These are phyloP conservation scores for Gymnobelideus leadbeateri DNA, from an alignment of 2,113 vertebrate species.

Conservation along the genomic window DNA sequence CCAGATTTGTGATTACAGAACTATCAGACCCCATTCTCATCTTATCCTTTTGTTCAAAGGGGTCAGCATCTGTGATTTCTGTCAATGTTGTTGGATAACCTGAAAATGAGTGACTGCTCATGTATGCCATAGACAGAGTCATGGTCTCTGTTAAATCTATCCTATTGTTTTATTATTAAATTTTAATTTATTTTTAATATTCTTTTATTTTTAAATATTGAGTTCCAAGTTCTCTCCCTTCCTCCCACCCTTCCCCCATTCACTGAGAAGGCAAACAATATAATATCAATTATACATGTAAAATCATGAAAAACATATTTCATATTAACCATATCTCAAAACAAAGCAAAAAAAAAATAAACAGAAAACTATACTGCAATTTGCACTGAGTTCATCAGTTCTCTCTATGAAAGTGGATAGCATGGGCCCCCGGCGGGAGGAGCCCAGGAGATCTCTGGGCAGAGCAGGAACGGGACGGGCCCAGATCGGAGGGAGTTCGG, in stretches of 20 bases:
- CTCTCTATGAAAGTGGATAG: not conserved
- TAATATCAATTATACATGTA: not conserved
- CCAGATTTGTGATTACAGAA: not conserved
- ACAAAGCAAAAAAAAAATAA: not conserved
- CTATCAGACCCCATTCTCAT: not conserved
- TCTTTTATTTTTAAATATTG: not conserved
- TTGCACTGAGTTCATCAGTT: not conserved
- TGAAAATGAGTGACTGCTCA: not conserved
- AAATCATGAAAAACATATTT: not conserved
- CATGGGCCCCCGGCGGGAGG: constrained; percentile 1
- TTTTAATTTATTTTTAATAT: not conserved
- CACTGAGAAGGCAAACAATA: not conserved
- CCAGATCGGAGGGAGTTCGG: constrained; percentile 30
- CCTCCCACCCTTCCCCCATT: not conserved
- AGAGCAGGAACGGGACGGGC: constrained; percentile 56
- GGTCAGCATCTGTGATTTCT: not conserved
- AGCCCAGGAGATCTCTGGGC: constrained; percentile 63
- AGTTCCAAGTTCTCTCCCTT: not conserved
- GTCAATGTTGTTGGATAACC: not conserved
- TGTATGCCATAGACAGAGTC: not conserved
- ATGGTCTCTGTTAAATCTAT: not conserved
- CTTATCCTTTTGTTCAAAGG: not conserved
- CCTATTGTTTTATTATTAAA: not conserved
- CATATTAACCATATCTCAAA: not conserved
- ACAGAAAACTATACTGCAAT: not conserved